phyloP scores from a whole-genome alignment of 2,888 invertebrate genomes.

The Hypselothyrea guttata region DNA sequence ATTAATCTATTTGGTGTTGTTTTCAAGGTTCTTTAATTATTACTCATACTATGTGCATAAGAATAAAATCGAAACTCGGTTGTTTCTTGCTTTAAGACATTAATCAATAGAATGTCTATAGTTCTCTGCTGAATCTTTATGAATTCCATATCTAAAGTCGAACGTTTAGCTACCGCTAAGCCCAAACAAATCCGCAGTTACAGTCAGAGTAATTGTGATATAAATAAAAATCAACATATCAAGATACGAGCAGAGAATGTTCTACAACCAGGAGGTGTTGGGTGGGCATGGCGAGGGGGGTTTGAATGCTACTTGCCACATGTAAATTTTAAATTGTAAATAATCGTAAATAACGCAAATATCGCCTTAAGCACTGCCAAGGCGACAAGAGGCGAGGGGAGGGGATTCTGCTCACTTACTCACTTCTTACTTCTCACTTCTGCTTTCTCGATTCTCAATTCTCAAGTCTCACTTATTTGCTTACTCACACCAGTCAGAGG shows the following conservation, averaged over 20 bases:
- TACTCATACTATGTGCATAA: too few species aligned
- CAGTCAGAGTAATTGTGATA: constrained; percentile 60
- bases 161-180: constrained; percentile 35
- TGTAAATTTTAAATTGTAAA: constrained; percentile 79
- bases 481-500: background rate
- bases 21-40: too few species aligned
- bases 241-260: constrained; percentile 54
- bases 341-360: constrained; percentile 81
- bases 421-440: constrained; percentile 12
- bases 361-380: constrained; percentile 72
- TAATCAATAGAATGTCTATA: too few species aligned
- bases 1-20: too few species aligned
- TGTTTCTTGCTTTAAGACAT: too few species aligned
- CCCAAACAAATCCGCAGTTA: constrained; percentile 47
- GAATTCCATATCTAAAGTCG: background rate
- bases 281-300: background rate
- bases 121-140: background rate
- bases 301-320: constrained; percentile 44
- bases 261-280: constrained; percentile 18
- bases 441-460: constrained; percentile 43
- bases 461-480: constrained; percentile 45
- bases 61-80: too few species aligned
- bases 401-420: background rate
- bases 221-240: constrained; percentile 73
- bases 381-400: constrained; percentile 68